Conservation (phyloP, 2,113 vertebrate species). For the Thunnus thynnus region DNA sequence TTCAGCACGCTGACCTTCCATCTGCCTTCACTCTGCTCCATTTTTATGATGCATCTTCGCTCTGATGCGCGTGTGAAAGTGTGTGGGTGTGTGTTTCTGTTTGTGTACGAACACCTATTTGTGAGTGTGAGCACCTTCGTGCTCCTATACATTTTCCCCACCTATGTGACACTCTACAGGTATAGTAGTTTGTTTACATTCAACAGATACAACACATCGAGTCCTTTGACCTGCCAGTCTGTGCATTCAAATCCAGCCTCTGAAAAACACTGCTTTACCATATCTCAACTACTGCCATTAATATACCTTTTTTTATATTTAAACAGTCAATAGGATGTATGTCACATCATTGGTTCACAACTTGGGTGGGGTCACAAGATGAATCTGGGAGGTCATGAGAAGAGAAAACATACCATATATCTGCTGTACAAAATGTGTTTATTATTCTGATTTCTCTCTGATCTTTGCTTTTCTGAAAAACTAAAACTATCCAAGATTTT, state of each 20-base stretch:
- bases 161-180: not conserved
- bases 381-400: no score
- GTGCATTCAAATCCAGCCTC: not conserved
- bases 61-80: conserved; percentile 10
- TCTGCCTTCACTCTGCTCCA: conserved; percentile 46
- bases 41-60: conserved; percentile 49
- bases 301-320: not conserved
- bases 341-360: not conserved
- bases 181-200: not conserved
- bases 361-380: not conserved
- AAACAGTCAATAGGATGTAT: not conserved
- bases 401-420: not conserved
- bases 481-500: no score
- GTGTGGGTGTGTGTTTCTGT: conserved; percentile 11
- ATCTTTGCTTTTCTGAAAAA: not conserved
- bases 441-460: no score
- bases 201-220: not conserved
- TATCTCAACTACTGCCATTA: not conserved
- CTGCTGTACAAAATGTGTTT: not conserved
- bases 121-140: not conserved
- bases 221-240: not conserved
- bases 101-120: conserved; percentile 25
- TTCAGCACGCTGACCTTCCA: conserved; percentile 69
- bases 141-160: not conserved
- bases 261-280: no score